phyloP scores from a whole-genome alignment of 2,888 invertebrate species.

The Cotesia congregata region DNA sequence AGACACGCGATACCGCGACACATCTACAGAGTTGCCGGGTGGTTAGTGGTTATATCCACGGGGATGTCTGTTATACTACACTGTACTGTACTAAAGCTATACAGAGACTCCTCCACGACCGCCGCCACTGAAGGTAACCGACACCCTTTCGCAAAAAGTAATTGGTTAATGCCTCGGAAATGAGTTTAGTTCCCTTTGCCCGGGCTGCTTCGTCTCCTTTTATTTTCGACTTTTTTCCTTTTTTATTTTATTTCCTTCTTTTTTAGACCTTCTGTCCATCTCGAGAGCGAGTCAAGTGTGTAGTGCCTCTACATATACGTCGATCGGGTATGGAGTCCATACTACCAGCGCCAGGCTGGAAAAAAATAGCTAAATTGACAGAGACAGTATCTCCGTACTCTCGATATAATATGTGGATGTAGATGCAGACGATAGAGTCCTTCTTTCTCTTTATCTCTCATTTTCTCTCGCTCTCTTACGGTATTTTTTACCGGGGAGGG shows the following conservation, averaged over 20 bases:
- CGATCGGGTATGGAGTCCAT: no score
- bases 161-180: slow-evolving; percentile 70
- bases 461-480: slow-evolving; percentile 25
- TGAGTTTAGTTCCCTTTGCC: slow-evolving; percentile 69
- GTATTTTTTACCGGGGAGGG: no score
- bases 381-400: slow-evolving; percentile 44
- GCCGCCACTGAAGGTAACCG: slow-evolving; percentile 61
- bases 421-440: background rate
- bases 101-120: slow-evolving; percentile 25
- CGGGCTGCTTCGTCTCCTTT: slow-evolving; percentile 50
- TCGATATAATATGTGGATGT: background rate
- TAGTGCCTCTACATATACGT: background rate
- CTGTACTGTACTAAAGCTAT: slow-evolving; percentile 39
- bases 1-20: slow-evolving; percentile 20
- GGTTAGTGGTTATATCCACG: slow-evolving; percentile 43
- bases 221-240: slow-evolving; percentile 40
- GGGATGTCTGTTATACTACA: slow-evolving; percentile 22
- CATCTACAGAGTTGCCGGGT: slow-evolving; percentile 26
- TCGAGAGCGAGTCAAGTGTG: slow-evolving; percentile 40
- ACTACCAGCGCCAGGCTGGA: slow-evolving; percentile 24
- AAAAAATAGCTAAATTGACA: slow-evolving; percentile 44
- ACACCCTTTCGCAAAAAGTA: slow-evolving; percentile 69
- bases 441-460: slow-evolving; percentile 28
- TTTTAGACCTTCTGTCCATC: slow-evolving; percentile 39
- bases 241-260: slow-evolving; percentile 37